Evolutionary conservation across 2,113 vertebrate genomes (phyloP).

Genomic region (Stictonetta naevosa): DNA sequence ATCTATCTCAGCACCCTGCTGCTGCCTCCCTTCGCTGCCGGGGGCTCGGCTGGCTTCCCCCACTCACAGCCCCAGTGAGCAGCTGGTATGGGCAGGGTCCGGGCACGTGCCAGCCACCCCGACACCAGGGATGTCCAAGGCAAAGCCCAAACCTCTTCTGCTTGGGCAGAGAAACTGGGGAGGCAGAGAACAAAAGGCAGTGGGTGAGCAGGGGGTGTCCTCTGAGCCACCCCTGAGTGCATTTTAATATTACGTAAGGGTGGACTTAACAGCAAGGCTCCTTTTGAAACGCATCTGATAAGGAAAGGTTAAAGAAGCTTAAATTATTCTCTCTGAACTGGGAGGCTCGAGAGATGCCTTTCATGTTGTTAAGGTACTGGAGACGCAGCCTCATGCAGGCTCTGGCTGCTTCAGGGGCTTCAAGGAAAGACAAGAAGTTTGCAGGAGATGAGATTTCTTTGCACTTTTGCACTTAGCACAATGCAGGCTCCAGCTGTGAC

Average conservation of each 20-base stretch:
- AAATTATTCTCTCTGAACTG: background rate
- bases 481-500: too few species aligned
- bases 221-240: accelerated
- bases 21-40: background rate
- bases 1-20: accelerated
- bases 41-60: background rate
- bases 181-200: accelerated
- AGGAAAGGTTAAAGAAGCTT: constrained; percentile 31
- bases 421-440: background rate
- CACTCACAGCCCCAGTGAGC: accelerated
- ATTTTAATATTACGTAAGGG: background rate
- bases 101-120: accelerated
- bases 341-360: background rate
- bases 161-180: accelerated
- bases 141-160: background rate
- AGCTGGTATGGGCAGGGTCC: background rate
- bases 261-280: background rate
- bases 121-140: background rate
- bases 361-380: background rate
- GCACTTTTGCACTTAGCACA: background rate
- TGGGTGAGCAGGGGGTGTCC: background rate
- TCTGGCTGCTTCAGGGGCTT: background rate
- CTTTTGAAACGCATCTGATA: background rate
- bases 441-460: background rate
- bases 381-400: accelerated